Percentiles rank a stretch among this genome's conserved stretches.
These are phyloP conservation scores for Eilema depressum DNA, from an alignment of 2,888 invertebrate genomes.

Conservation along the genomic window DNA sequence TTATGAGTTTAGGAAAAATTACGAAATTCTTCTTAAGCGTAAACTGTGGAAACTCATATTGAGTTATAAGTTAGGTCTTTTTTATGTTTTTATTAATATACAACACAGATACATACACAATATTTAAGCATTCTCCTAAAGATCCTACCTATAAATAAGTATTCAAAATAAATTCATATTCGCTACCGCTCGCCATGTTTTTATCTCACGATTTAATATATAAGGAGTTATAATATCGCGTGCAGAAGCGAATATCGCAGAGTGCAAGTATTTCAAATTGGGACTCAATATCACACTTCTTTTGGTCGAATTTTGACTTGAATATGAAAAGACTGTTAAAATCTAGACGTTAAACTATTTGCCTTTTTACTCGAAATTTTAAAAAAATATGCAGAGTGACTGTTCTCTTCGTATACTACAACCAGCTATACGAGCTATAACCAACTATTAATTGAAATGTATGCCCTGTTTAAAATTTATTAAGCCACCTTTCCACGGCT, in stretches of 20 bases:
- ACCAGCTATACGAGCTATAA: too few species aligned
- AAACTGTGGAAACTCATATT: background rate
- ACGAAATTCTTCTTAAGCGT: background rate
- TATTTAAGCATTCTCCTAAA: background rate
- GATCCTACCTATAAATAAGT: background rate
- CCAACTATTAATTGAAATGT: too few species aligned
- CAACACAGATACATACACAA: background rate
- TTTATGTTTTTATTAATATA: too few species aligned
- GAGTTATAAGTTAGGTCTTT: background rate
- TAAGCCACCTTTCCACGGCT: background rate
- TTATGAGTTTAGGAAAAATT: too few species aligned
- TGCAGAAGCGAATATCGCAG: slow-evolving; percentile 6
- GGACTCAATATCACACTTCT: background rate
- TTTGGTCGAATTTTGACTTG: background rate
- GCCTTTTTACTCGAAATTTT: slow-evolving; percentile 7
- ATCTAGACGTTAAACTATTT: too few species aligned
- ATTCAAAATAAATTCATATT: background rate
- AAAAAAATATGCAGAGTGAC: too few species aligned
- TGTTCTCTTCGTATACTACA: too few species aligned
- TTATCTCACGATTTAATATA: too few species aligned
- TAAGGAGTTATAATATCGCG: background rate
- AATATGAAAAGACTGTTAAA: too few species aligned
- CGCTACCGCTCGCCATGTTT: background rate
- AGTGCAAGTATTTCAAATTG: background rate
- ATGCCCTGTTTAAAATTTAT: background rate